Percentiles rank a stretch among this genome's conserved stretches.
Evolutionary conservation across 2,113 vertebrate species (phyloP).

Genomic region (Bufo bufo): DNA sequence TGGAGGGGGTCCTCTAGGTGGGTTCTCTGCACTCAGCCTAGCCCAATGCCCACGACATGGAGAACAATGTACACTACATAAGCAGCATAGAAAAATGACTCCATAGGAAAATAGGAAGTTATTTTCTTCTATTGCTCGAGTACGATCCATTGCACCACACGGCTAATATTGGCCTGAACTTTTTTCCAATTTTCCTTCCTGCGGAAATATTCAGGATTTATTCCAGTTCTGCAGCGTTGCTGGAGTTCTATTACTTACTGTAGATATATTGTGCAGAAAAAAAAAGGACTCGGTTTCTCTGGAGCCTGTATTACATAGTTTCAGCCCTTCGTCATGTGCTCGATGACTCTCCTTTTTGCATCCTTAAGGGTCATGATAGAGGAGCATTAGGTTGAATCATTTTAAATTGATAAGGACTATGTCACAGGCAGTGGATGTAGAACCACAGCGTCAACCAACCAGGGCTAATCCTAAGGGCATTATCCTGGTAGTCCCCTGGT

Average conservation of each 20-base stretch:
- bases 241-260: background rate
- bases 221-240: background rate
- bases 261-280: background rate
- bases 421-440: too few relatives aligned
- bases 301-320: too few relatives aligned
- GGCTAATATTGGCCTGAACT: background rate
- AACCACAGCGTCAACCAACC: too few relatives aligned
- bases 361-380: too few relatives aligned
- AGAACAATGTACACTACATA: background rate
- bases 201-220: background rate
- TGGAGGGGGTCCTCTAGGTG: conserved; percentile 82
- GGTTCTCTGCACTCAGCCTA: conserved; percentile 71
- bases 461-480: too few relatives aligned
- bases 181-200: background rate
- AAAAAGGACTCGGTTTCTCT: background rate
- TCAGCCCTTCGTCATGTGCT: too few relatives aligned
- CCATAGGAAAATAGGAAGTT: conserved; percentile 7
- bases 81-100: background rate
- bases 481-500: too few relatives aligned
- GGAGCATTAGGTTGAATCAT: too few relatives aligned
- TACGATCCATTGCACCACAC: background rate
- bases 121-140: background rate
- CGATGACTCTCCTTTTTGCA: too few relatives aligned
- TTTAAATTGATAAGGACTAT: too few relatives aligned
- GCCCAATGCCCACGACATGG: conserved; percentile 19